Percentiles rank a stretch among this genome's conserved stretches.
Conservation (phyloP, 2,888 invertebrate genomes). For the Junonia oenone region DNA sequence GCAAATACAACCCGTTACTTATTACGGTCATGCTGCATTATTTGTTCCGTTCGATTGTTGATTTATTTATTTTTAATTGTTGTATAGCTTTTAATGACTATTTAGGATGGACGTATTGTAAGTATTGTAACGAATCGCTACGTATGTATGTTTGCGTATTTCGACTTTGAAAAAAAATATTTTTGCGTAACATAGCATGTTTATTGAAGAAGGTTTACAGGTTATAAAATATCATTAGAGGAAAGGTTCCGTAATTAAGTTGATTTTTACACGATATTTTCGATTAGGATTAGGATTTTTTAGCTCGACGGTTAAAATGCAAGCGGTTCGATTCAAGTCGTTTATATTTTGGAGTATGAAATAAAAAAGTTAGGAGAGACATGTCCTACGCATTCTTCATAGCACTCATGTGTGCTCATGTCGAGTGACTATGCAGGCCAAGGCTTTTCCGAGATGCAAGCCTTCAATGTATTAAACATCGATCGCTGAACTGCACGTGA, state of each 20-base stretch:
- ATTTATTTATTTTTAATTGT: background rate
- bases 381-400: background rate
- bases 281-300: no score
- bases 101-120: no score
- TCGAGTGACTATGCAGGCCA: background rate
- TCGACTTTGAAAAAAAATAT: background rate
- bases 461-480: background rate
- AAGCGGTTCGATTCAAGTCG: no score
- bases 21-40: slow-evolving; percentile 23
- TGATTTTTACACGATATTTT: no score
- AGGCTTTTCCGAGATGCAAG: background rate
- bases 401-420: background rate
- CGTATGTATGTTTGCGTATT: no score
- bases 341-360: background rate
- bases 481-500: background rate
- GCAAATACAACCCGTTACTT: slow-evolving; percentile 24
- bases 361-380: background rate
- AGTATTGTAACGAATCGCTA: no score
- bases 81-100: background rate
- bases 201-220: background rate
- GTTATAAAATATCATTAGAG: no score
- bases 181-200: background rate
- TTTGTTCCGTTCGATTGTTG: slow-evolving; percentile 15
- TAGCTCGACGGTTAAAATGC: no score
- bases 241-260: no score